Evolutionary conservation across 37 sponge, comb jelly and placozoan species (phyloP).

Genomic region (Eunapius fragilis): DNA sequence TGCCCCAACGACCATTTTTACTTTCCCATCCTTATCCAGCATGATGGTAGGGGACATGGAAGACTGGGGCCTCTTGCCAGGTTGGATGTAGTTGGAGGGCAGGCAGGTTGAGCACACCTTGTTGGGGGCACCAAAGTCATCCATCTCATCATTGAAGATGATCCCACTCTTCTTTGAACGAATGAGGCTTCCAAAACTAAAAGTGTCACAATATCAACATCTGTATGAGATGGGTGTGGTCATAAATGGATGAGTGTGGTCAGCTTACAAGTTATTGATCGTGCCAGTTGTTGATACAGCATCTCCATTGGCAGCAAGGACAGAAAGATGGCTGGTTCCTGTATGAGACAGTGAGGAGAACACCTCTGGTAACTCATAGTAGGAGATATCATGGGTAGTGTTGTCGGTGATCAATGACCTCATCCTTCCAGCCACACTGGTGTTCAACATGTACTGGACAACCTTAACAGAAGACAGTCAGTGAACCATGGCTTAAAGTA

Average conservation of each 20-base stretch:
- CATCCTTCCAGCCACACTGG: slow-evolving; percentile 29
- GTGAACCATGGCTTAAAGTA: background rate
- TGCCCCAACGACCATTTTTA: slow-evolving; percentile 84
- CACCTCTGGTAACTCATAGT: slow-evolving; percentile 51
- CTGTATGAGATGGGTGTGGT: no score
- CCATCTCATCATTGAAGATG: slow-evolving; percentile 91
- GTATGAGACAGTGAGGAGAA: background rate
- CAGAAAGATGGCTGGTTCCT: slow-evolving; percentile 84
- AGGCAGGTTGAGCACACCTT: slow-evolving; percentile 22
- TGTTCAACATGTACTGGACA: slow-evolving; percentile 64
- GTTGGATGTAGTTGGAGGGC: slow-evolving; percentile 72
- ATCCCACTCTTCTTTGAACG: slow-evolving; percentile 71
- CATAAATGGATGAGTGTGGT: no score
- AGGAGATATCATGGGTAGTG: slow-evolving; percentile 55
- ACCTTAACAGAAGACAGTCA: slow-evolving; percentile 34
- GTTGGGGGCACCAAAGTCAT: slow-evolving; percentile 81
- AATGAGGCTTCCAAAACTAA: slow-evolving; percentile 77
- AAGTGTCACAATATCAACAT: no score
- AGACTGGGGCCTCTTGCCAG: slow-evolving; percentile 87
- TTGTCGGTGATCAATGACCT: slow-evolving; percentile 46
- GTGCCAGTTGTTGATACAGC: slow-evolving; percentile 87
- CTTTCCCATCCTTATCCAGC: slow-evolving; percentile 30
- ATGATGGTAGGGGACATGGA: slow-evolving; percentile 83
- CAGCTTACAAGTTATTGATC: slow-evolving; percentile 70
- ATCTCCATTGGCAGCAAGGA: slow-evolving; percentile 83